Evolutionary conservation across 2,888 invertebrate species (phyloP).

Genomic region (Scaeva pyrastri): DNA sequence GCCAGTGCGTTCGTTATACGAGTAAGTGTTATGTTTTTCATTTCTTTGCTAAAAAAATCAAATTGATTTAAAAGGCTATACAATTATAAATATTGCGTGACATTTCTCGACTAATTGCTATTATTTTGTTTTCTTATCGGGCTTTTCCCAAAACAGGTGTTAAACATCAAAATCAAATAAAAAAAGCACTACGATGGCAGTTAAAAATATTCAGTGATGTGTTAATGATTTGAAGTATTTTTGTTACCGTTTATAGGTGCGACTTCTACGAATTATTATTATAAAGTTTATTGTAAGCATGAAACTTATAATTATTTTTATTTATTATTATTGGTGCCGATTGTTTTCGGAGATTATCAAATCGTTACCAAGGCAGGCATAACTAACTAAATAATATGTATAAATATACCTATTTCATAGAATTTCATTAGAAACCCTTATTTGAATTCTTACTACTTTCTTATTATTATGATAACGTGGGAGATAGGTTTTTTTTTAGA

Average conservation of each 20-base stretch:
- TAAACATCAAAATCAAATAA: constrained; percentile 52
- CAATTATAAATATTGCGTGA: constrained; percentile 41
- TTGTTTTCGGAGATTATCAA: not conserved
- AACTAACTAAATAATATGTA: no score
- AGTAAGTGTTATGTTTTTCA: constrained; percentile 17
- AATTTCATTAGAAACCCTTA: no score
- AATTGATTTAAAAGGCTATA: constrained; percentile 27
- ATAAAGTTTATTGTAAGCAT: not conserved
- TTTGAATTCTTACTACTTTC: no score
- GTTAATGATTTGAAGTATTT: constrained; percentile 18
- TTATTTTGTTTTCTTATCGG: constrained; percentile 21
- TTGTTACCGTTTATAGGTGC: constrained; percentile 6
- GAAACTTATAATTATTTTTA: not conserved
- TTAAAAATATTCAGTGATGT: constrained; percentile 34
- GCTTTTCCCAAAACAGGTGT: constrained; percentile 37
- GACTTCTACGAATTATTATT: constrained; percentile 12
- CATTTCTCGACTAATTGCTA: constrained; percentile 39
- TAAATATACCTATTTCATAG: no score
- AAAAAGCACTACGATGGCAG: constrained; percentile 32
- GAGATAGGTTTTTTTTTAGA: not conserved
- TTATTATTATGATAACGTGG: no score
- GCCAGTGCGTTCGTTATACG: constrained; percentile 30
- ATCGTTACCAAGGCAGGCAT: not conserved
- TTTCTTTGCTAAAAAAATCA: not conserved
- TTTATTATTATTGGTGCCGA: not conserved